Percentiles rank a stretch among this genome's conserved stretches.
Conservation (phyloP, 2,797 vertebrate genomes). For the Sebastolobus altivelis region DNA sequence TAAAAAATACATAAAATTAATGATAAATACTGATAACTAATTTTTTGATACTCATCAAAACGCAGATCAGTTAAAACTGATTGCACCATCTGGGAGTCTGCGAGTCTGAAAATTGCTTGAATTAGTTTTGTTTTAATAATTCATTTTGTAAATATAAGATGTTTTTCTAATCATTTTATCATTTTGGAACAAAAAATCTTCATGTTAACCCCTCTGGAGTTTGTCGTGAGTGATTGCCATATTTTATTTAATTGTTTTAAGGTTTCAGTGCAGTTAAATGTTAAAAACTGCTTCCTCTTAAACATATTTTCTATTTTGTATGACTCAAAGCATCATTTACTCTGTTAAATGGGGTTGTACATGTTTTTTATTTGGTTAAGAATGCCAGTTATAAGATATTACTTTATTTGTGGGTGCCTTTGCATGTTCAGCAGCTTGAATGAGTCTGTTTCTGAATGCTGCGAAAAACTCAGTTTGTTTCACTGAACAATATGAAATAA, state of each 20-base stretch:
- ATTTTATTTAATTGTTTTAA: not conserved
- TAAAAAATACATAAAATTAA: not conserved
- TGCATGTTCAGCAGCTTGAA: conserved; percentile 41
- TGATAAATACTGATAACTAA: not conserved
- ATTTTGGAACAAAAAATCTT: not conserved
- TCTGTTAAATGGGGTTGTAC: not conserved
- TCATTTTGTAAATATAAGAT: not conserved
- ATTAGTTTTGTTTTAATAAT: not conserved
- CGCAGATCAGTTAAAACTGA: not conserved
- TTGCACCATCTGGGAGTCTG: not conserved
- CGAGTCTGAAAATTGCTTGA: not conserved
- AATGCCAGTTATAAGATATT: not conserved
- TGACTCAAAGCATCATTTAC: not conserved
- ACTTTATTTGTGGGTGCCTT: conserved; percentile 22
- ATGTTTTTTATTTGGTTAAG: not conserved
- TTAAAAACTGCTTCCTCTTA: not conserved
- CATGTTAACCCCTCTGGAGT: not conserved
- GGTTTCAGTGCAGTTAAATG: conserved; percentile 6
- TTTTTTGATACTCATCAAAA: not conserved
- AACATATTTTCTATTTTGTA: not conserved
- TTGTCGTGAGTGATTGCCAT: not conserved
- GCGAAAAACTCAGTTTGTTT: conserved; percentile 4
- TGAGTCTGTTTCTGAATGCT: conserved; percentile 11
- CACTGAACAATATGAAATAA: not conserved
- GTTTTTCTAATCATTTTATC: not conserved